Conservation (phyloP, 2,888 invertebrate species). For the Mesochorus sp. region DNA sequence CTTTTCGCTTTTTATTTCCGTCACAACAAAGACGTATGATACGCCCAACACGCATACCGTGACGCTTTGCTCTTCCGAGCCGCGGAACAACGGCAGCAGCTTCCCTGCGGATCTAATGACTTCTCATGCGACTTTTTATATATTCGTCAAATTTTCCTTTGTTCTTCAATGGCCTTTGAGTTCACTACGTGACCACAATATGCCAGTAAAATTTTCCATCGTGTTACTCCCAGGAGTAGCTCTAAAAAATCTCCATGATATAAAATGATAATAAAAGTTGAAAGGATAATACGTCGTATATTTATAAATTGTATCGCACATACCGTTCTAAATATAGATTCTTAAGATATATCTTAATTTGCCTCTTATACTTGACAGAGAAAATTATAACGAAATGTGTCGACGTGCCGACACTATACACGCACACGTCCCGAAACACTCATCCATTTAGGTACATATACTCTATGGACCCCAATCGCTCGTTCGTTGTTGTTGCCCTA, state of each 20-base stretch:
- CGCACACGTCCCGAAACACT: slow-evolving; percentile 47
- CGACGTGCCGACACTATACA: not conserved
- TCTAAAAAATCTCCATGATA: not conserved
- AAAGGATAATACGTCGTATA: not conserved
- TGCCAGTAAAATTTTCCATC: not conserved
- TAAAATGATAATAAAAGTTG: not conserved
- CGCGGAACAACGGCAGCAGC: no score
- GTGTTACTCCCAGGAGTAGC: not conserved
- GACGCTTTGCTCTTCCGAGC: not conserved
- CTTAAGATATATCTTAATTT: slow-evolving; percentile 51
- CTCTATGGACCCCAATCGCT: slow-evolving; percentile 11
- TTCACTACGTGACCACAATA: not conserved
- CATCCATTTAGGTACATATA: slow-evolving; percentile 33
- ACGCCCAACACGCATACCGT: not conserved
- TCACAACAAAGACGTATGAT: slow-evolving; percentile 21
- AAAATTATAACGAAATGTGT: slow-evolving; percentile 23
- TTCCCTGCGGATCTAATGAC: not conserved
- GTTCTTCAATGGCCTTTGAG: slow-evolving; percentile 7
- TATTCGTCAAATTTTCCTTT: slow-evolving; percentile 21
- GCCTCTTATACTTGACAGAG: not conserved
- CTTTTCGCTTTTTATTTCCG: slow-evolving; percentile 6
- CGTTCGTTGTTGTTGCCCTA: slow-evolving; percentile 11
- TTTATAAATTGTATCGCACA: not conserved
- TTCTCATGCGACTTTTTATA: not conserved
- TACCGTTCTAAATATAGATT: not conserved